Base-by-base conservation (phyloP, 2,113 vertebrate species). In the Dendropsophus ebraccatus region DNA sequence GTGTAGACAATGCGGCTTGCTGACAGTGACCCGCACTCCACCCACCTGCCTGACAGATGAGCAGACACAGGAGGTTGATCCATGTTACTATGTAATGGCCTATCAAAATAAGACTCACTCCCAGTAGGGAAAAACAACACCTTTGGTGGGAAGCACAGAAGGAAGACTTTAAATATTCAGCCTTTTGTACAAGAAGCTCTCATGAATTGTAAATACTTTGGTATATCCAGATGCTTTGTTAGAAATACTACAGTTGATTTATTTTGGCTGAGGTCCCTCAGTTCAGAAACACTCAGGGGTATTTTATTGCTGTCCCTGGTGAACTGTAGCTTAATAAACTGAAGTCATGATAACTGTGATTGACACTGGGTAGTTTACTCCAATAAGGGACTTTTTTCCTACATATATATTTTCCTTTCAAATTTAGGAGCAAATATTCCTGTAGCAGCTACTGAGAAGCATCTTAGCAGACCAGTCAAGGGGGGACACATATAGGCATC, bases 41-140 rank as follows among this genome's bases (percentile, higher is more conserved):
- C 83, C 83, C 83, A 84, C 56, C 83, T 76, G 83, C 70, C 70
- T 84, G 56, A 76, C 54, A 62, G 70, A 84, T 84, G 72, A 84
- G 74, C 72, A 50, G 67, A 35, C 50, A 74, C 52, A 76, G 37
- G 62, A 76, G 54, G 75, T 76, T 50, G 72, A 76, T 65, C n/a
- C 30, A 19, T 5, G 30, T 76, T 65, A 73, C 12, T 62, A 49
- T 47, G 37, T 47, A 45, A 62, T 41, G 45, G 70, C 52, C 82
- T 75, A 84, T 76, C 70, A 84, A 84, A 84, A 84, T 62, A 84
- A 49, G 37, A 58, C 47, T 10, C 2, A 16, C 60, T 75, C 82
- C 82, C 82, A 75, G n/a, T n/a, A 67, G 70, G 72, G 82, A 56
- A 41, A 72, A 84, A 84, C 70, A 84, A 84, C 82, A 84, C 70